Evolutionary conservation across 2,797 vertebrate genomes (phyloP).

Genomic region (Eulemur mongoz): DNA sequence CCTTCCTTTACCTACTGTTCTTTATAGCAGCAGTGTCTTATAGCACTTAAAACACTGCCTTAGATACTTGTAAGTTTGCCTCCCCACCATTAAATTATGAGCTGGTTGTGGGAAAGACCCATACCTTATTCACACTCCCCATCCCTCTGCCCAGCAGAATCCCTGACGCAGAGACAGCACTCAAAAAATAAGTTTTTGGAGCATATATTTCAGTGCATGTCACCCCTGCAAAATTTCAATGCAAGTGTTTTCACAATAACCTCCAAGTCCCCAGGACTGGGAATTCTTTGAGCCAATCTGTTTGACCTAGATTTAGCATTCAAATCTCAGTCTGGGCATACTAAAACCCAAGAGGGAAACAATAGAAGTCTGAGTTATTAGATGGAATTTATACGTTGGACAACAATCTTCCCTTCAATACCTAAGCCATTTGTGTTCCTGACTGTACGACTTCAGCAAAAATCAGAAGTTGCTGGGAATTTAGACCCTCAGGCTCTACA

Average conservation of each 20-base stretch:
- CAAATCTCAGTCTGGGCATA: constrained; percentile 9
- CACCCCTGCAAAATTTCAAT: background rate
- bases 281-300: constrained; percentile 45
- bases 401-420: background rate
- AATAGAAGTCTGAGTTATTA: constrained; percentile 43
- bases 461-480: constrained; percentile 31
- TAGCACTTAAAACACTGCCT: background rate
- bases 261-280: background rate
- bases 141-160: background rate
- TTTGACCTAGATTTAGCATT: constrained; percentile 62
- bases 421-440: constrained; percentile 43
- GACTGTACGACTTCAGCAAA: constrained; percentile 6
- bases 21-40: background rate
- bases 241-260: constrained; percentile 35
- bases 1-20: background rate
- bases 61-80: background rate
- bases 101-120: background rate
- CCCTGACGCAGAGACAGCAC: background rate
- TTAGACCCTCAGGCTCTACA: background rate
- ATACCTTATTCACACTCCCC: background rate
- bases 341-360: constrained; percentile 14
- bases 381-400: constrained; percentile 14
- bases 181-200: background rate
- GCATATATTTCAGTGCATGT: background rate
- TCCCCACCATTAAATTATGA: background rate